phyloP scores from a whole-genome alignment of 1,140 invertebrate species.

The Drosophila pseudoobscura region DNA sequence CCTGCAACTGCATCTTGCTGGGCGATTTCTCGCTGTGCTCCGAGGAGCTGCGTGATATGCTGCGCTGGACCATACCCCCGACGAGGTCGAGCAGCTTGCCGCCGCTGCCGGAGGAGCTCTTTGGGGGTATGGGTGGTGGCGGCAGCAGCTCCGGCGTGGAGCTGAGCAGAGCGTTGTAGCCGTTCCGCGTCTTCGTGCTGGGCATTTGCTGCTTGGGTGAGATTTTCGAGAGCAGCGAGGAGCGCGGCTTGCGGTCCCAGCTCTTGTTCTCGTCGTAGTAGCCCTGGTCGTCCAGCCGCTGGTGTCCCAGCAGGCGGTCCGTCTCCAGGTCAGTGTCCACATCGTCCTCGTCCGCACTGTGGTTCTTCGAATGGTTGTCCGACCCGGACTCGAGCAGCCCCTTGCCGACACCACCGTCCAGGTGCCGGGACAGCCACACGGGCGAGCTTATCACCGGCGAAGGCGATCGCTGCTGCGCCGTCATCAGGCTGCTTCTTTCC shows the following conservation, averaged over 20 bases:
- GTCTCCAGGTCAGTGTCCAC: conserved; percentile 95
- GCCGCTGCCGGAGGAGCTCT: conserved; percentile 33
- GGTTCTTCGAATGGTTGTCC: conserved; percentile 77
- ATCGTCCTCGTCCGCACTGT: conserved; percentile 87
- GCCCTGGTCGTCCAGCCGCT: conserved; percentile 94
- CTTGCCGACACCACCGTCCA: conserved; percentile 58
- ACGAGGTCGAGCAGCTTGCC: conserved; percentile 63
- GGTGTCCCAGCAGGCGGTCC: conserved; percentile 93
- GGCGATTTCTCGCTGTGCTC: conserved; percentile 80
- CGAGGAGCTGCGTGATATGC: conserved; percentile 68
- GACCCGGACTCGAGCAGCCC: conserved; percentile 64
- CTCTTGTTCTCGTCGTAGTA: conserved; percentile 93
- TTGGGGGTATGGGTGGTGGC: conserved; percentile 71
- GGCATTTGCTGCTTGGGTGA: conserved; percentile 78
- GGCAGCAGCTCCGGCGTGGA: conserved; percentile 77
- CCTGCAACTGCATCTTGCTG: conserved; percentile 30
- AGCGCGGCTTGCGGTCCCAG: conserved; percentile 77
- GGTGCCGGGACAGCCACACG: conserved; percentile 73
- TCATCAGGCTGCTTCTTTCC: conserved; percentile 49
- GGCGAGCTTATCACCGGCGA: conserved; percentile 74
- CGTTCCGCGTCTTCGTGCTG: conserved; percentile 81
- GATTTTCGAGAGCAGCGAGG: conserved; percentile 77
- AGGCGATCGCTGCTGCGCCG: conserved; percentile 48
- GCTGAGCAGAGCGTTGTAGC: conserved; percentile 78
- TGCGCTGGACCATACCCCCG: conserved; percentile 54